Evolutionary conservation across 2,113 vertebrate genomes (phyloP), one percentile per base, ranked within the genome.

Genomic region (Monarcha castaneiventris): DNA sequence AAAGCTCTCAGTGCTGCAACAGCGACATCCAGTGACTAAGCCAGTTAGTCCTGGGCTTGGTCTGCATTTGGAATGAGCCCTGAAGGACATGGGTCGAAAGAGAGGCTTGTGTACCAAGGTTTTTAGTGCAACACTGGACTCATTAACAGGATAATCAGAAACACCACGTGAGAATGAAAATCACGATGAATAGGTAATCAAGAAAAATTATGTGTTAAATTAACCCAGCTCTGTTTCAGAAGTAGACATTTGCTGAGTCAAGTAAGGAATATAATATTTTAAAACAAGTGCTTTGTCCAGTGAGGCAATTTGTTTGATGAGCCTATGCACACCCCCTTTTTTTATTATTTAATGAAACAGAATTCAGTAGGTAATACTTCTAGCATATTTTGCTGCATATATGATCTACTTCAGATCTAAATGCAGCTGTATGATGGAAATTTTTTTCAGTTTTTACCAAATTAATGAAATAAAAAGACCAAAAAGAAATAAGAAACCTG

Each of bases 1-100:
- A 16, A 35, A 46, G 44, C 51, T 66, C 32, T 87, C 77, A 43
- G 54, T 93, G 84, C 90, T 95, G 83, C 96, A 97, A 96, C 88
- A 98, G 90, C 87, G 97, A 92, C 97, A 96, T 87, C 97, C 73
- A 96, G 96, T 89, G 97, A 93, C 91, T 59, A 20, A 43, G 21
- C 3, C 49, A 54, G 88, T 71, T 41, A 84, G 26, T 80, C 73
- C 39, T 61, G 81, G 39, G 43, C 66, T 46, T 23, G 6, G 30
- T 27, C 49, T 58, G 71, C 5, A 0, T 71, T 86, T 87, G 14
- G 10, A 48, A 49, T 13, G 22, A 35, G n/a, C 46, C 11, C 15
- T 23, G 1, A 69, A 84, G 16, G 21, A 33, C 6, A 0, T 3
- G 37, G 20, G 11, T 13, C 9, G 46, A 33, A 67, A 83, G 16